These are phyloP conservation scores for Rhopalosiphum maidis DNA, from an alignment of 1,140 invertebrate genomes.

Conservation along the genomic window DNA sequence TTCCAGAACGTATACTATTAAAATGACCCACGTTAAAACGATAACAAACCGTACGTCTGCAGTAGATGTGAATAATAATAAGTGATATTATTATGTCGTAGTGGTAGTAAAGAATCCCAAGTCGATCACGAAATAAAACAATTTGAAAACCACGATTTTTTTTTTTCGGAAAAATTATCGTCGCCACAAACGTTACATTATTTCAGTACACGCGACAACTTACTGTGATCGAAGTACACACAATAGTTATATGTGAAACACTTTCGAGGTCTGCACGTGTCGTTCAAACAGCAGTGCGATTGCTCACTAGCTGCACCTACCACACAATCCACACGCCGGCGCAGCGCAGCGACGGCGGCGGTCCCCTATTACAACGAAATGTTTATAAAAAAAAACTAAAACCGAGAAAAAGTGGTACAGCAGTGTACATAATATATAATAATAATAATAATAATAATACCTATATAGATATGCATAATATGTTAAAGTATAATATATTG, in stretches of 20 bases:
- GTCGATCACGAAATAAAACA: not conserved
- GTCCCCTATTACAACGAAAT: not conserved
- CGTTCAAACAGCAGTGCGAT: not conserved
- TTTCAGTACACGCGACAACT: not conserved
- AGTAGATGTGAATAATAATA: not conserved
- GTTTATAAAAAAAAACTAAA: conserved; percentile 47
- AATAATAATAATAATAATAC: not conserved
- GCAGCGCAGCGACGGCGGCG: not conserved
- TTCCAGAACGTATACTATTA: not conserved
- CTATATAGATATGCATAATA: not conserved
- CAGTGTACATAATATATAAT: not conserved
- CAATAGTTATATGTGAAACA: not conserved
- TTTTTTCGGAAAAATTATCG: not conserved
- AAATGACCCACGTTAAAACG: not conserved
- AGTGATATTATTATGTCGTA: not conserved
- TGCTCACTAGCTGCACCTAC: not conserved
- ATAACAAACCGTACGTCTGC: conserved; percentile 6
- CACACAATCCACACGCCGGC: not conserved
- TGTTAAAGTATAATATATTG: not conserved
- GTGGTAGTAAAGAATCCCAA: not conserved
- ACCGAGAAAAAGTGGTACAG: not conserved
- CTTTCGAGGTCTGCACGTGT: not conserved
- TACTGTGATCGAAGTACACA: not conserved
- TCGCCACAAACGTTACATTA: not conserved
- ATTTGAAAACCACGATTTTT: not conserved